Percentiles rank a stretch among this genome's conserved stretches.
Evolutionary conservation across 2,113 vertebrate species (phyloP).

Genomic region (Mobula birostris): DNA sequence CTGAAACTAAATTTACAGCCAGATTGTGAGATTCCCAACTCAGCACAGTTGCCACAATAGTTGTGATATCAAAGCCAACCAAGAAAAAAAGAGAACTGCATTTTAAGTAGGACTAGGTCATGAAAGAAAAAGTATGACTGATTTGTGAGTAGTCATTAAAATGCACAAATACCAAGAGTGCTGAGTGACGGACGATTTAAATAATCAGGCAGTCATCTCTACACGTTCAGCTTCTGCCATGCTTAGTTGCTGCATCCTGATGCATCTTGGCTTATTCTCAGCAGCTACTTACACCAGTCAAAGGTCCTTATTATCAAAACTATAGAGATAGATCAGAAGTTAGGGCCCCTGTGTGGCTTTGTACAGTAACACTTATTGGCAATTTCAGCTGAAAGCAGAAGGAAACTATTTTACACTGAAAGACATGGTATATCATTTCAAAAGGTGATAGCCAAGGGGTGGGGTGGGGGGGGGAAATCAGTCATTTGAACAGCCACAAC

Average conservation of each 20-base stretch:
- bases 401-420: not conserved
- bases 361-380: no score
- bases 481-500: not conserved
- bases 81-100: not conserved
- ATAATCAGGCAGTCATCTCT: not conserved
- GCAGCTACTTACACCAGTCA: not conserved
- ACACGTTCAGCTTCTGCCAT: not conserved
- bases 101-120: not conserved
- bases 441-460: not conserved
- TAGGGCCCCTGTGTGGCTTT: not conserved
- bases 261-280: not conserved
- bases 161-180: not conserved
- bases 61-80: not conserved
- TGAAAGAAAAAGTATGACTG: not conserved
- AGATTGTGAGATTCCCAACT: not conserved
- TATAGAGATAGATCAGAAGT: not conserved
- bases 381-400: not conserved
- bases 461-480: not conserved
- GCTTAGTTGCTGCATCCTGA: not conserved
- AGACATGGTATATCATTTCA: not conserved
- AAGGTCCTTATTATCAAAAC: not conserved
- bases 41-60: not conserved
- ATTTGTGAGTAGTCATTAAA: not conserved
- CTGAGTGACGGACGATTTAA: not conserved
- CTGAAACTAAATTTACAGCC: not conserved